phyloP scores from a whole-genome alignment of 2,797 vertebrate genomes.

The Cercopithecus mitis region DNA sequence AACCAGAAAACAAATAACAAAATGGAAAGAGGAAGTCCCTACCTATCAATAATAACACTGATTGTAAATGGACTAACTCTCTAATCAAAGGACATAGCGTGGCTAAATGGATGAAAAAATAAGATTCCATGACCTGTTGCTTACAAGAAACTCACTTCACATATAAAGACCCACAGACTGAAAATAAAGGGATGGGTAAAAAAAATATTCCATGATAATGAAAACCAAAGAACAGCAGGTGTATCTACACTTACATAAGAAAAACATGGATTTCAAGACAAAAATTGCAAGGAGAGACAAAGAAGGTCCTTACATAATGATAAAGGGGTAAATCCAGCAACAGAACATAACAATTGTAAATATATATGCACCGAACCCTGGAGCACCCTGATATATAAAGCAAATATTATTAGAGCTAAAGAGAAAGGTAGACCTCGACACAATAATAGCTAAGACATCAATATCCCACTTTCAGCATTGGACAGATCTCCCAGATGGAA shows the following conservation, averaged over 20 bases:
- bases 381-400: neutral
- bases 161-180: neutral
- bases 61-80: neutral
- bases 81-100: neutral
- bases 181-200: neutral
- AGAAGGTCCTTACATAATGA: neutral
- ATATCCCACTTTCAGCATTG: neutral
- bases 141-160: neutral
- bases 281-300: neutral
- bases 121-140: neutral
- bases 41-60: neutral
- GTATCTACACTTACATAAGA: neutral
- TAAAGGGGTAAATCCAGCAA: neutral
- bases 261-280: neutral
- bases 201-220: neutral
- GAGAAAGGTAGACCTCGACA: neutral
- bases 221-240: neutral
- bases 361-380: neutral
- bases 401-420: neutral
- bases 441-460: neutral
- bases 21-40: neutral
- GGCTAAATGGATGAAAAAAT: neutral
- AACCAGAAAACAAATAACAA: neutral
- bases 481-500: neutral
- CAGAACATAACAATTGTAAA: neutral